Percentiles rank a stretch among this genome's conserved stretches.
phyloP scores from a whole-genome alignment of 2,113 vertebrate genomes.

The Tautogolabrus adspersus region DNA sequence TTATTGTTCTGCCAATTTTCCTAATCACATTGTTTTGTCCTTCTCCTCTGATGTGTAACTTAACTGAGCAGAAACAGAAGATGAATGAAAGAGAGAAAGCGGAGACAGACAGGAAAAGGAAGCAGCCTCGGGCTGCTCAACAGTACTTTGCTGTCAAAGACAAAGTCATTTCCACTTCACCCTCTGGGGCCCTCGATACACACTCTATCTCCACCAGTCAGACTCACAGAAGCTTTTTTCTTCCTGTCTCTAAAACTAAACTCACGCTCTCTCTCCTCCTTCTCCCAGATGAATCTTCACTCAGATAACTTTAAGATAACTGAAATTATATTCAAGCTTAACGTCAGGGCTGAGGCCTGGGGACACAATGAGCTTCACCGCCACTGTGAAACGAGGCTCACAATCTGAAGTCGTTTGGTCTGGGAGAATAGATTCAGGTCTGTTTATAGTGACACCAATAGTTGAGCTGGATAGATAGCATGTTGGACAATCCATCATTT shows the following conservation, averaged over 20 bases:
- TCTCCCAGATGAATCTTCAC: slow-evolving; percentile 34
- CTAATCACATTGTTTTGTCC: slow-evolving; percentile 23
- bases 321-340: slow-evolving; percentile 34
- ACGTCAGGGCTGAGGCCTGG: neutral
- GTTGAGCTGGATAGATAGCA: too few species aligned
- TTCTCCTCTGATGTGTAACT: slow-evolving; percentile 23
- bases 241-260: slow-evolving; percentile 51
- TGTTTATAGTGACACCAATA: too few species aligned
- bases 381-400: neutral
- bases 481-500: too few species aligned
- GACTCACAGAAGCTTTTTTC: slow-evolving; percentile 43
- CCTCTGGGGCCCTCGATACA: slow-evolving; percentile 47
- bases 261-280: slow-evolving; percentile 9
- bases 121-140: slow-evolving; percentile 49
- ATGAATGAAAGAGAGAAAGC: slow-evolving; percentile 37
- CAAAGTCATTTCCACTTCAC: slow-evolving; percentile 66
- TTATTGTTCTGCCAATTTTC: slow-evolving; percentile 13
- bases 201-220: slow-evolving; percentile 47
- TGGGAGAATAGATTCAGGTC: too few species aligned
- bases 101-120: slow-evolving; percentile 42
- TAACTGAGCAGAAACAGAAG: slow-evolving; percentile 31
- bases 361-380: neutral
- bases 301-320: slow-evolving; percentile 3
- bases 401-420: neutral
- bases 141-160: slow-evolving; percentile 70